These are phyloP conservation scores for Hippasteria phrygiana DNA, from an alignment of 53 echinoderm and acorn worm genomes.

Conservation along the genomic window DNA sequence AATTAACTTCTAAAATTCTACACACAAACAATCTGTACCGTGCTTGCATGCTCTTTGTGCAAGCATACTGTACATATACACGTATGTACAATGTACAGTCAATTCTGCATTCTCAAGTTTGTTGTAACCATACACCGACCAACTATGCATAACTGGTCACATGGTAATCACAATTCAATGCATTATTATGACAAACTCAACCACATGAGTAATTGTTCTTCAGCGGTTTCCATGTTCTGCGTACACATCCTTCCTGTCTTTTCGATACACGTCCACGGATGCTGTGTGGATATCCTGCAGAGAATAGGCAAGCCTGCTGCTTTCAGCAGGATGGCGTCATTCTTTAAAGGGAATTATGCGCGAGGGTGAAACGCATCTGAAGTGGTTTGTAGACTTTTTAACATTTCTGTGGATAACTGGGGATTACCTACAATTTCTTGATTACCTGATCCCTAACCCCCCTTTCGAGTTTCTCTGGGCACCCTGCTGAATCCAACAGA, in stretches of 20 bases:
- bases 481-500: too few species aligned
- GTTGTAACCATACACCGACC: background rate
- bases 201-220: conserved; percentile 48
- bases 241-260: conserved; percentile 44
- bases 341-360: background rate
- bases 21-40: too few species aligned
- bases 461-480: too few species aligned
- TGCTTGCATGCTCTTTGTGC: too few species aligned
- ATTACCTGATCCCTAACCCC: too few species aligned
- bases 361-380: background rate
- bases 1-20: too few species aligned
- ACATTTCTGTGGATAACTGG: too few species aligned
- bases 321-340: conserved; percentile 15
- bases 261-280: background rate
- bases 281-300: conserved; percentile 31
- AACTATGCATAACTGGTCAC: background rate
- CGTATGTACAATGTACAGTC: conserved; percentile 35
- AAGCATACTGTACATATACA: too few species aligned
- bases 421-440: too few species aligned
- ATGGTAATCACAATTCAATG: conserved; percentile 2
- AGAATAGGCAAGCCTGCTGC: conserved; percentile 2
- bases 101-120: background rate
- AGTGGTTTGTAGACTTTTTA: too few species aligned
- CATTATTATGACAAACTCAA: conserved; percentile 1
- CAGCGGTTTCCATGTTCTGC: conserved; percentile 7